Base-by-base conservation (phyloP, 2,888 invertebrate genomes). In the Mesopsocus fuscifrons region DNA sequence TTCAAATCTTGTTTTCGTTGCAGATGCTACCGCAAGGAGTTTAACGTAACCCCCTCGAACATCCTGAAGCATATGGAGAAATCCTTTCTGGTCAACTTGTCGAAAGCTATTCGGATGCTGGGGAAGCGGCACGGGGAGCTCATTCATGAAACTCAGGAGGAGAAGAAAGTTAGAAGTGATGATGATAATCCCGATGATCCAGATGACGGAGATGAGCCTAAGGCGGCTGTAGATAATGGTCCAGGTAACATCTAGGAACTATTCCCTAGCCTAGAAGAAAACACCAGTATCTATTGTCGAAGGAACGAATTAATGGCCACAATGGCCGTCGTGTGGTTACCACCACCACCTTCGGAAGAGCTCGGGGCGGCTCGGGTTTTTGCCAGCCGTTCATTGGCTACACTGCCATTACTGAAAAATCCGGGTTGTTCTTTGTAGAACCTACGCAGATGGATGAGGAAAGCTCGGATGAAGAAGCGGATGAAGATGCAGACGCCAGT, bases 51-150 rank as follows among this genome's bases (percentile, higher is more conserved):
- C 41, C 83, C 88, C 0, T 62, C 67, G 32, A 62, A 70, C 41
- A 69, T 88, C 18, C 61, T 91, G 20, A 67, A 71, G 30, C 77
- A 77, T 53, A 77, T 92, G 65, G 81, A 84, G 54, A 69, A 66
- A 2, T 62, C 59, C 13, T 88, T 80, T 57, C 74, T 85, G 5
- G n/a, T 20, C 18, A 3, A 3, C 16, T 18, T 38, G 11, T 18
- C 17, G 4, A 55, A 47, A 45, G 45, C 31, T 40, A 43, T 48
- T 43, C 30, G 44, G 42, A 49, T 49, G 23, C 46, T 44, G n/a
- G 56, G 55, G 44, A 49, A 57, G 17, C 54, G 53, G 21, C 20
- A 38, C 20, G 38, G 38, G 5, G 38, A 38, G 6, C 13, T 38
- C 3, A 38, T 38, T 5, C 20, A 38, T 21, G 38, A 38, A 18